A percentile compares a stretch with the other conserved stretches of the same genome.
Evolutionary conservation across 2,113 vertebrate species (phyloP).

Genomic region (Ciconia stormi): DNA sequence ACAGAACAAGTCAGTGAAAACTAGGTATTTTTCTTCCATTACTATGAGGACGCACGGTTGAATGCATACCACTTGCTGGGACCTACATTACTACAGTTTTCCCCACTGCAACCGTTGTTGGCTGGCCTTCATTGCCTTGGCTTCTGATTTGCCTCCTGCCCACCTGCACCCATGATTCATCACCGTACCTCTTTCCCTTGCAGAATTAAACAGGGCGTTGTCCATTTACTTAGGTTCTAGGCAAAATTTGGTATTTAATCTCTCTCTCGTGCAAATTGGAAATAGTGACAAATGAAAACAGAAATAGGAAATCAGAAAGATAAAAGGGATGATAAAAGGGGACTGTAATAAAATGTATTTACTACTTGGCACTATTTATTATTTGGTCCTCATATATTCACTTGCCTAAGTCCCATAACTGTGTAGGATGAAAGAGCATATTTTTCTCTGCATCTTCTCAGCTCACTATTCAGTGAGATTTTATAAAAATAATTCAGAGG

Average conservation of each 20-base stretch:
- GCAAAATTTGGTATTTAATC: neutral
- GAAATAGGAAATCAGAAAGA: neutral
- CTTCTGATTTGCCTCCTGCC: neutral
- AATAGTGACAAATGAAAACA: neutral
- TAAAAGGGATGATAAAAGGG: neutral
- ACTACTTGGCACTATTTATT: neutral
- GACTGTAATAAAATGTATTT: neutral
- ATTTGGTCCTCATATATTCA: neutral
- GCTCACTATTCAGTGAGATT: neutral
- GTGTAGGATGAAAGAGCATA: neutral
- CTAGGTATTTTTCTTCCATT: neutral
- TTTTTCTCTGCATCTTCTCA: neutral
- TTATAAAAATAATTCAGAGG: neutral
- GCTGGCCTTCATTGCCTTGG: neutral
- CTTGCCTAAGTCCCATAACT: neutral
- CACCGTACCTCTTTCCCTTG: neutral
- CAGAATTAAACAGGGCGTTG: neutral
- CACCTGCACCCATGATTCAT: neutral
- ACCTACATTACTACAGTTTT: neutral
- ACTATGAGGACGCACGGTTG: fast-evolving
- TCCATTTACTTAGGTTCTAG: neutral
- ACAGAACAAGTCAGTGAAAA: neutral
- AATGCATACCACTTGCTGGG: neutral
- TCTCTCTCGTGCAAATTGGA: neutral
- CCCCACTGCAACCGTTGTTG: neutral